Conservation (phyloP, 1,140 invertebrate species). For the Caenorhabditis elegans region WBcel235 BX284602.5:5323001-5323500, state of each 20-base stretch:
- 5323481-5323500: too few relatives aligned
- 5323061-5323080: background rate
- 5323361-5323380: too few relatives aligned
- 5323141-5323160: background rate
- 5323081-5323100: background rate
- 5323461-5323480: too few relatives aligned
- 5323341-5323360: too few relatives aligned
- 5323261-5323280: background rate
- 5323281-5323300: background rate
- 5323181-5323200: too few relatives aligned
- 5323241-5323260: background rate
- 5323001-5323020: background rate
- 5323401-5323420: background rate
- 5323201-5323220: background rate
- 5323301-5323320: too few relatives aligned
- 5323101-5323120: background rate
- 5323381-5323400: background rate
- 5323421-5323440: too few relatives aligned
- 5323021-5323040: background rate
- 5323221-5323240: conserved; percentile 5
- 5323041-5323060: conserved; percentile 4
- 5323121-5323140: background rate
- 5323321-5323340: too few relatives aligned
- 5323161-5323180: too few relatives aligned
- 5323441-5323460: too few relatives aligned